phyloP scores from a whole-genome alignment of 2,888 invertebrate genomes.

The Drosophila barbarae region DNA sequence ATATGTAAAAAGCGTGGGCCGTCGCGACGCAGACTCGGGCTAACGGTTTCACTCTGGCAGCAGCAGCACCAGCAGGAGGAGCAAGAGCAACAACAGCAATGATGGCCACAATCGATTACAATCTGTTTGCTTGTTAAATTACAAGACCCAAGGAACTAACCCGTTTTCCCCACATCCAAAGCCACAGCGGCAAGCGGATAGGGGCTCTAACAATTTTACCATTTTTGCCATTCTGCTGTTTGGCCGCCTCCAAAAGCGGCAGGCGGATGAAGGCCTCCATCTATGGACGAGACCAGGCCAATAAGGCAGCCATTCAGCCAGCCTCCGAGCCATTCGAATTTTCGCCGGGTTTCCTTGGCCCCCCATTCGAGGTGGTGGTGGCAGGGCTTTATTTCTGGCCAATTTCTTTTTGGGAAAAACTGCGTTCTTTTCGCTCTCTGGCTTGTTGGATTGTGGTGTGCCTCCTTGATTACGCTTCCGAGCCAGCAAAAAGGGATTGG shows the following conservation, averaged over 20 bases:
- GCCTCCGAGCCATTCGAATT: constrained; percentile 28
- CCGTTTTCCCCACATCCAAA: constrained; percentile 25
- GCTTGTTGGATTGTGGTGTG: constrained; percentile 9
- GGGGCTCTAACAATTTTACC: constrained; percentile 59
- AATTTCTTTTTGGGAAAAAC: constrained; percentile 64
- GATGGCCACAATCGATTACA: constrained; percentile 65
- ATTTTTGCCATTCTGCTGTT: constrained; percentile 59
- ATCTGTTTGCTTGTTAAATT: constrained; percentile 74
- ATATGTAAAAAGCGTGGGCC: constrained; percentile 66
- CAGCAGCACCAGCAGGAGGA: constrained; percentile 5
- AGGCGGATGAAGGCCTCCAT: constrained; percentile 38
- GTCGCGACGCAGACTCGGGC: constrained; percentile 11
- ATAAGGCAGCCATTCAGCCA: constrained; percentile 23
- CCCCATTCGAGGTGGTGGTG: neutral
- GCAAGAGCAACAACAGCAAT: constrained; percentile 21
- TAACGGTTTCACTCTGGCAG: constrained; percentile 47
- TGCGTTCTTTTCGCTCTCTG: constrained; percentile 53
- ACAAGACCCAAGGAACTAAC: constrained; percentile 54
- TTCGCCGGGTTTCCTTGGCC: constrained; percentile 16
- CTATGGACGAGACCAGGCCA: constrained; percentile 28
- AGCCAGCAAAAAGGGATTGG: constrained; percentile 16
- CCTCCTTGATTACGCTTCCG: constrained; percentile 32
- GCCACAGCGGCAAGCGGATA: neutral
- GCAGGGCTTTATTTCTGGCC: constrained; percentile 34
- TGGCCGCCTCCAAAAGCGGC: constrained; percentile 36